phyloP scores from a whole-genome alignment of 2,888 invertebrate genomes.

The Netelia melanura region DNA sequence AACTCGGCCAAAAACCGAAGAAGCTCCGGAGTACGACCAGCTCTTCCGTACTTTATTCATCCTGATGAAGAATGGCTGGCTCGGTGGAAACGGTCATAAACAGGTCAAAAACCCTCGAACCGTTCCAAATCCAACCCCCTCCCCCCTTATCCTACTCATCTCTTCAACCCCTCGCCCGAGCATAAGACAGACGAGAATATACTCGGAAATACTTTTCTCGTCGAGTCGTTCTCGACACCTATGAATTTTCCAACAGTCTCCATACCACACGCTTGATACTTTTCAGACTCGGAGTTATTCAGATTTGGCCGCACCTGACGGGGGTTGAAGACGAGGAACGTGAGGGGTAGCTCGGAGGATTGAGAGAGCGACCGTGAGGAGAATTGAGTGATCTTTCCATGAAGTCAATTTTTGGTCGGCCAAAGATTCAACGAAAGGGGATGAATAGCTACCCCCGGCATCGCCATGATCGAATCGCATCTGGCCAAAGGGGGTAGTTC shows the following conservation, averaged over 20 bases:
- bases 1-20: not conserved
- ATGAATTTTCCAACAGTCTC: constrained; percentile 32
- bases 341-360: not conserved
- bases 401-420: constrained; percentile 44
- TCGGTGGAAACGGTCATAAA: not conserved
- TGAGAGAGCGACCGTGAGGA: constrained; percentile 17
- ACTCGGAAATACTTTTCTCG: constrained; percentile 4
- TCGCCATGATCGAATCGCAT: constrained; percentile 44
- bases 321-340: not conserved
- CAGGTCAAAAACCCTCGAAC: not conserved
- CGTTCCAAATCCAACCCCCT: not conserved
- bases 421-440: constrained; percentile 28
- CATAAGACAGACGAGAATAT: not conserved
- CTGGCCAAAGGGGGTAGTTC: constrained; percentile 45
- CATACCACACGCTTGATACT: not conserved
- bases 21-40: not conserved
- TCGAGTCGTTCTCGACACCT: not conserved
- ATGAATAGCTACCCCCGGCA: constrained; percentile 14
- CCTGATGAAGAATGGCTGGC: not conserved
- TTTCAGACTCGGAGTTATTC: constrained; percentile 19
- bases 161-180: no score
- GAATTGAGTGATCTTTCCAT: constrained; percentile 42
- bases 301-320: not conserved
- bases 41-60: not conserved
- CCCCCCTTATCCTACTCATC: no score